Evolutionary conservation across 2,113 vertebrate genomes (phyloP), one percentile per base, ranked within the genome.

Genomic region (Rhombomys opimus): DNA sequence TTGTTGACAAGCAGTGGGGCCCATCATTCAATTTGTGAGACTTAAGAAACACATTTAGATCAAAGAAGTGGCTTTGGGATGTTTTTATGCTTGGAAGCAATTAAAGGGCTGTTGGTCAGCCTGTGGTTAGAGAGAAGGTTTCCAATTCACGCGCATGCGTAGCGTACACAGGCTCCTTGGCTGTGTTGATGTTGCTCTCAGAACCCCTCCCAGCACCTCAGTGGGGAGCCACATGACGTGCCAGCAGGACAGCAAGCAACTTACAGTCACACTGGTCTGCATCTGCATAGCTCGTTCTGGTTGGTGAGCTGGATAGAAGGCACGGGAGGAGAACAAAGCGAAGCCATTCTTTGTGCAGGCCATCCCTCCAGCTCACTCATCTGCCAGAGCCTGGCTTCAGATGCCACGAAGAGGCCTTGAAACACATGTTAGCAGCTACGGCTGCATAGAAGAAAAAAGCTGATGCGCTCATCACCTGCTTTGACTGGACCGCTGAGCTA

Each of bases 291-390:
- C 70, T 92, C 76, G 80, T 93, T 93, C 61, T 30, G 80, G 84
- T 88, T 94, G 96, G 88, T 89, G 85, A 91, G 92, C 94, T 91
- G 90, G 89, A 95, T 8, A 14, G 67, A 96, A 96, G 84, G 67
- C 90, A 61, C 95, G 97, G 96, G 97, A 92, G 76, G 54, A 90
- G 97, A 98, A 96, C 93, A 97, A 97, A 98, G 97, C 54, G 22
- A 78, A 96, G 38, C 52, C 90, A 57, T 38, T 96, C 17, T 54
- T 57, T 80, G 20, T 80, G 70, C 90, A 86, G 52, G 57, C 89
- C 80, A 54, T 85, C 70, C 93, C 78, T 90, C 78, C 68, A 68
- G 32, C 92, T 87, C 70, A 9, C 75, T 96, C 52, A 54, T 87
- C 76, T 90, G 89, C 92, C 95, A 95, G 87, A 65, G 18, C 8